Conservation (phyloP, 2,888 invertebrate genomes). For the Scrobipalpa atriplicella region DNA sequence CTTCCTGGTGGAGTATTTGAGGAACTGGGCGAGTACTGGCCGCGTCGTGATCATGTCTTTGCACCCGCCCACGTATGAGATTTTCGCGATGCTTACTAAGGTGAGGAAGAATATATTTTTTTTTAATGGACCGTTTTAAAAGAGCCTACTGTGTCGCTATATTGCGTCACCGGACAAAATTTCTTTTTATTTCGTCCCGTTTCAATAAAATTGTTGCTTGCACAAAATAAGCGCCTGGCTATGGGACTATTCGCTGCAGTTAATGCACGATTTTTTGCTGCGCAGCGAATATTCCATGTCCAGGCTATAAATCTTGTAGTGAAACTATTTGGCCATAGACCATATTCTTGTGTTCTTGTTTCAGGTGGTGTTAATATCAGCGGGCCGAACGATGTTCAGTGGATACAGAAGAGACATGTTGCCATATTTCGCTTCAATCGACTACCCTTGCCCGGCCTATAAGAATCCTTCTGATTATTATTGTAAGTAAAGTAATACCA, state of each 20-base stretch:
- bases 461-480: conserved; percentile 99
- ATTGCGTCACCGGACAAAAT: too few species aligned
- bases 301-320: too few species aligned
- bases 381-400: conserved; percentile 95
- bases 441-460: conserved; percentile 97
- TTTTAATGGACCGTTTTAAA: too few species aligned
- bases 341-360: too few species aligned
- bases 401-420: conserved; percentile 95
- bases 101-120: conserved; percentile 41
- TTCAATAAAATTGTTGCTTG: too few species aligned
- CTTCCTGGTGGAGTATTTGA: conserved; percentile 95
- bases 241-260: too few species aligned
- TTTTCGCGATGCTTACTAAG: conserved; percentile 95
- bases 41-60: conserved; percentile 95
- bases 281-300: too few species aligned
- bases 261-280: too few species aligned
- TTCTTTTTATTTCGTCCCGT: too few species aligned
- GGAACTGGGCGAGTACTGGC: conserved; percentile 93
- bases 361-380: conserved; percentile 91
- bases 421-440: conserved; percentile 94
- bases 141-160: too few species aligned
- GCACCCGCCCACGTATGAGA: conserved; percentile 97
- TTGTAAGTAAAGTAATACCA: conserved; percentile 83
- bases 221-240: too few species aligned
- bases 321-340: too few species aligned